phyloP scores from a whole-genome alignment of 2,113 vertebrate genomes.

The Oncorhynchus keta region DNA sequence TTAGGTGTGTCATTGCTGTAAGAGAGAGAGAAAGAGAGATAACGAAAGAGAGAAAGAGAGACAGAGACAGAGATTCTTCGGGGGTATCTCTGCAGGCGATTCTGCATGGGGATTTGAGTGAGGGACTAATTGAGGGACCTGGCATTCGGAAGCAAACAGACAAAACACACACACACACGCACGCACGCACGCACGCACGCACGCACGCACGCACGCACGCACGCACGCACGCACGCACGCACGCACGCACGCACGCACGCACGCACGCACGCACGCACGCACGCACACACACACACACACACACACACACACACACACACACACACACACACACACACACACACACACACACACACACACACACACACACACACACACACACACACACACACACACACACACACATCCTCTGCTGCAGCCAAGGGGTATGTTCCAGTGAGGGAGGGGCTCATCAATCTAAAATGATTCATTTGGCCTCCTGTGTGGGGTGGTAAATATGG shows the following conservation, averaged over 20 bases:
- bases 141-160: conserved; percentile 51
- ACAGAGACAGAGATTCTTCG: background rate
- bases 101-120: conserved; percentile 16
- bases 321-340: conserved; percentile 1
- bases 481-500: conserved; percentile 54
- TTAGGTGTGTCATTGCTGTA: background rate
- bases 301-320: background rate
- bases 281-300: conserved; percentile 7
- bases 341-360: background rate
- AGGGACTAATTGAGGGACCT: conserved; percentile 46
- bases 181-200: conserved; percentile 1
- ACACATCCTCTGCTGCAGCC: conserved; percentile 35
- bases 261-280: background rate
- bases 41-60: background rate
- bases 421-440: conserved; percentile 49
- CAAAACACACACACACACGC: conserved; percentile 14
- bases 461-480: conserved; percentile 51
- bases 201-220: background rate
- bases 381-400: background rate
- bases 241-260: conserved; percentile 1
- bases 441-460: conserved; percentile 50
- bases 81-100: conserved; percentile 25
- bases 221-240: too few relatives aligned
- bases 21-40: conserved; percentile 1
- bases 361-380: conserved; percentile 4